A percentile compares a stretch with the other conserved stretches of the same genome.
phyloP scores from a whole-genome alignment of 2,113 vertebrate genomes.

The Sturnira hondurensis region DNA sequence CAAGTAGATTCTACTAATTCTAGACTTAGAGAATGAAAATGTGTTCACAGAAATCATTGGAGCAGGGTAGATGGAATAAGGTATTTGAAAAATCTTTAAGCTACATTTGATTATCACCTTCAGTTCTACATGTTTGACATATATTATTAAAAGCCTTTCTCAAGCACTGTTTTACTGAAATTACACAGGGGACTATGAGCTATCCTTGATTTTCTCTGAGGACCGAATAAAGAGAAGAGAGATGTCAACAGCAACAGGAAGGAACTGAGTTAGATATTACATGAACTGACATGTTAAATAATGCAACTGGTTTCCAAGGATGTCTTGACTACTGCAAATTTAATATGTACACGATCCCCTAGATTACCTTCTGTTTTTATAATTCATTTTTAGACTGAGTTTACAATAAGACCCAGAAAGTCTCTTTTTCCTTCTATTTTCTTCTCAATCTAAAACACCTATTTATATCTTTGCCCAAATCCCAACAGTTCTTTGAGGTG shows the following conservation, averaged over 20 bases:
- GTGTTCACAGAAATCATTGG: constrained; percentile 60
- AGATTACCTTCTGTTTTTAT: neutral
- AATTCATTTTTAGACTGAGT: neutral
- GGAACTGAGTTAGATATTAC: neutral
- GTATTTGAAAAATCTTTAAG: constrained; percentile 54
- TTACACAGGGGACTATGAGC: neutral
- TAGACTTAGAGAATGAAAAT: constrained; percentile 67
- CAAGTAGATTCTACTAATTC: constrained; percentile 56
- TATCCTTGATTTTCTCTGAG: constrained; percentile 2
- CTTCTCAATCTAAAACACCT: neutral
- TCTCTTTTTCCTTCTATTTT: neutral
- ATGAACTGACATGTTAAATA: neutral
- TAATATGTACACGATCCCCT: neutral
- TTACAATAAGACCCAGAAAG: neutral
- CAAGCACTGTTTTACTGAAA: neutral
- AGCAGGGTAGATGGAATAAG: constrained; percentile 56
- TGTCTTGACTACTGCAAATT: neutral
- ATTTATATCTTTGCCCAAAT: neutral
- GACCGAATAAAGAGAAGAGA: neutral
- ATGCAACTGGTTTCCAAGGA: neutral
- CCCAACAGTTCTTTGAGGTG: neutral
- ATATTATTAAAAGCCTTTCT: constrained; percentile 52
- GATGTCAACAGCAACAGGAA: constrained; percentile 4
- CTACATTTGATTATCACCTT: constrained; percentile 55
- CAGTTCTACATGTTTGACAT: constrained; percentile 45